These are phyloP conservation scores for Zeus faber DNA, from an alignment of 2,113 vertebrate species.

Conservation along the genomic window DNA sequence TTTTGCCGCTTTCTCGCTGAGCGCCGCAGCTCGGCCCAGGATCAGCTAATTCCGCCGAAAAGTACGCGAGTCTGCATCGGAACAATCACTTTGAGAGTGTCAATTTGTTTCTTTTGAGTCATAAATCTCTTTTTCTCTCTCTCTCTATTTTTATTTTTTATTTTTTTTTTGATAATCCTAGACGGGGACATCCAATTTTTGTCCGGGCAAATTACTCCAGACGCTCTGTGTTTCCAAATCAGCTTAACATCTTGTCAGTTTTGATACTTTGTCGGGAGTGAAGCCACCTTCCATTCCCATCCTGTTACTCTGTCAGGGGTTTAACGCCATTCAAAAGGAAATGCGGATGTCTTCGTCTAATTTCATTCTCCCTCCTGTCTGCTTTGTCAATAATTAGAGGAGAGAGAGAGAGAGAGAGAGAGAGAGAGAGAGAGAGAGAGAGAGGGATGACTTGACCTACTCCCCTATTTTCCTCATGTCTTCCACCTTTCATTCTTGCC, in stretches of 20 bases:
- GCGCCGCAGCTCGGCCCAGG: background rate
- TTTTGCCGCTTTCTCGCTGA: slow-evolving; percentile 9
- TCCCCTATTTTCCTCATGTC: slow-evolving; percentile 48
- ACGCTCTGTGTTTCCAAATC: slow-evolving; percentile 65
- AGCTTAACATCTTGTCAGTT: slow-evolving; percentile 66
- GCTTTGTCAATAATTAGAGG: slow-evolving; percentile 57
- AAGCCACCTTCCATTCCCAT: slow-evolving; percentile 53
- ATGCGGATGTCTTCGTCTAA: slow-evolving; percentile 65
- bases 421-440: slow-evolving; percentile 10
- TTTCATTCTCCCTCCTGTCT: slow-evolving; percentile 57
- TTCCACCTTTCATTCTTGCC: slow-evolving; percentile 59
- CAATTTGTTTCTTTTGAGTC: slow-evolving; percentile 59
- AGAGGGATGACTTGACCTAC: slow-evolving; percentile 55
- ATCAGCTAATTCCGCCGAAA: slow-evolving; percentile 48
- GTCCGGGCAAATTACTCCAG: slow-evolving; percentile 43
- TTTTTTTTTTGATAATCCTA: slow-evolving; percentile 37
- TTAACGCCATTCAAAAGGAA: slow-evolving; percentile 56
- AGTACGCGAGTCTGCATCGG: slow-evolving; percentile 23
- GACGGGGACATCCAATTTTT: slow-evolving; percentile 57
- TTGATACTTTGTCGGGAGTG: slow-evolving; percentile 54
- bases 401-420: background rate
- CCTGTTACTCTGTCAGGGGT: slow-evolving; percentile 52
- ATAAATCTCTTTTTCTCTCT: slow-evolving; percentile 62
- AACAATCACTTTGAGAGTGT: slow-evolving; percentile 54
- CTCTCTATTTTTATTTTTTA: too few relatives aligned